Evolutionary conservation across 2,888 invertebrate species (phyloP).

Genomic region (Trichopoda pennipes): DNA sequence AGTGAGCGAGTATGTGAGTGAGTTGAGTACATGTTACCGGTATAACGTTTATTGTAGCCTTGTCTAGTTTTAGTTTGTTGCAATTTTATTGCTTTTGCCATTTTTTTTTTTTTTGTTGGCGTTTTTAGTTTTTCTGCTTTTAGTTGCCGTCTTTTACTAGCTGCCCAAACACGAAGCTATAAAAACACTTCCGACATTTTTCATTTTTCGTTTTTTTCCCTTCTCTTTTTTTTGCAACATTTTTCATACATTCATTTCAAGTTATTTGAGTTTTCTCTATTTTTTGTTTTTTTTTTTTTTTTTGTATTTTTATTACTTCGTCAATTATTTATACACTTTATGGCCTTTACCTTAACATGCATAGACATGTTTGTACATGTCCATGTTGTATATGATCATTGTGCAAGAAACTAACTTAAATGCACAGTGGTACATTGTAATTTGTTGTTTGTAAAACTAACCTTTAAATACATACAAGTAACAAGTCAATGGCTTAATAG

Average conservation of each 20-base stretch:
- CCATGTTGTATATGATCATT: conserved; percentile 49
- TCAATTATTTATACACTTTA: conserved; percentile 77
- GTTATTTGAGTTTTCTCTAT: conserved; percentile 42
- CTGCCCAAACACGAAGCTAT: conserved; percentile 69
- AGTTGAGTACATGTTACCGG: conserved; percentile 9
- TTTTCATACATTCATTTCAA: conserved; percentile 31
- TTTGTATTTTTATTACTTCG: conserved; percentile 67
- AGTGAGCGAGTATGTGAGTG: conserved; percentile 3
- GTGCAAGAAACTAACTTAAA: conserved; percentile 23
- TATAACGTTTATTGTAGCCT: conserved; percentile 39
- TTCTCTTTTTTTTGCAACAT: background rate
- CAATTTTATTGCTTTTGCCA: conserved; percentile 65
- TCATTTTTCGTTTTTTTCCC: conserved; percentile 22
- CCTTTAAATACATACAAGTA: no score
- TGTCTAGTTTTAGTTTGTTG: conserved; percentile 64
- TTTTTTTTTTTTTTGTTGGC: conserved; percentile 50
- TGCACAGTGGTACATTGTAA: conserved; percentile 13
- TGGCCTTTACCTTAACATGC: conserved; percentile 69
- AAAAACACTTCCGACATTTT: conserved; percentile 78
- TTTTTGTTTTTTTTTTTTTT: conserved; percentile 29
- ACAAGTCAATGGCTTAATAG: no score
- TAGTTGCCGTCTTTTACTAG: conserved; percentile 29
- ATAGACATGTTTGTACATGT: conserved; percentile 42
- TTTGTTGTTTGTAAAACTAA: background rate
- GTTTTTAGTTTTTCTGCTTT: conserved; percentile 26